Conservation (phyloP, 2,888 invertebrate species). For the Leucania comma region DNA sequence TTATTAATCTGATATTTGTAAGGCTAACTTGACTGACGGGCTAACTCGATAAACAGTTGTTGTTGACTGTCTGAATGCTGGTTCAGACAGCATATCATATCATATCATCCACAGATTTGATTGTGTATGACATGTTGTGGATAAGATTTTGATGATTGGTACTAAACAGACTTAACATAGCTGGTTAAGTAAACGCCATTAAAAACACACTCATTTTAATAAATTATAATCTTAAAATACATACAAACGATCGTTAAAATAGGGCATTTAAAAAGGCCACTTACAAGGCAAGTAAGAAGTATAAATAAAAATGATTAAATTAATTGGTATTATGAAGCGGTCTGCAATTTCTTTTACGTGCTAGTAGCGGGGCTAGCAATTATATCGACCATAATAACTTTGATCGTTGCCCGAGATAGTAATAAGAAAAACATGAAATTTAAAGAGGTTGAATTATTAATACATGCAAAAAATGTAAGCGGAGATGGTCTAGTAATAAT, state of each 20-base stretch:
- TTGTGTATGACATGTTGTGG: constrained; percentile 2
- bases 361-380: constrained; percentile 62
- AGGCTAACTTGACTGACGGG: too few relatives aligned
- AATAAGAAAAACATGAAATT: constrained; percentile 61
- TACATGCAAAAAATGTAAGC: constrained; percentile 32
- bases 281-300: constrained; percentile 51
- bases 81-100: constrained; percentile 7
- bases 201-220: constrained; percentile 12
- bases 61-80: not conserved
- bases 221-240: not conserved
- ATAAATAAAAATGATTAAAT: constrained; percentile 65
- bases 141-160: not conserved
- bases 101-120: not conserved
- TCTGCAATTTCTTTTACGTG: constrained; percentile 66
- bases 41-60: not conserved
- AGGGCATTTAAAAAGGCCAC: constrained; percentile 42
- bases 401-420: constrained; percentile 66
- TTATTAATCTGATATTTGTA: not conserved
- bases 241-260: constrained; percentile 20
- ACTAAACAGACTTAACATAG: not conserved
- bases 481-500: constrained; percentile 39
- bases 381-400: constrained; percentile 67
- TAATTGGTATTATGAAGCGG: constrained; percentile 66
- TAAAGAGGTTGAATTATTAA: constrained; percentile 56
- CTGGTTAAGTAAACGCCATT: not conserved